Evolutionary conservation across 2,888 invertebrate genomes (phyloP), one percentile per base, ranked within the genome.

Genomic region (Drosophila dives): DNA sequence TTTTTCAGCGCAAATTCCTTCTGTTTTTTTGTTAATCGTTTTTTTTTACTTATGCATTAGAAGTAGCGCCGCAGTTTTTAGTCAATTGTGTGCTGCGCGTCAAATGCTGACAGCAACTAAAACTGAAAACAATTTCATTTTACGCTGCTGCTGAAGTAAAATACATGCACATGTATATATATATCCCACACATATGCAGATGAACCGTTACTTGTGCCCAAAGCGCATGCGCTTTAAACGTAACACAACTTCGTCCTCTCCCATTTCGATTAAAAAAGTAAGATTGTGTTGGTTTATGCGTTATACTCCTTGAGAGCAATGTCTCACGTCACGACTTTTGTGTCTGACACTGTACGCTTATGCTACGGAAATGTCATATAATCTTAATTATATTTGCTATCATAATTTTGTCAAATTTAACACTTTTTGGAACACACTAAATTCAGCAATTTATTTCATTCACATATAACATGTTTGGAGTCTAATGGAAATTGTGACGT

Each of bases 41-140:
- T 62, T 66, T 56, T 63, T 58, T 63, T 34, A n/a, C 50, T 55
- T 60, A 40, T 53, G 32, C 33, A 51, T 74, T 40, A 58, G 42
- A 61, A 65, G 49, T 29, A 61, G 15, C 50, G 72, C 62, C 60
- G 89, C 83, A 86, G 48, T 59, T 70, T 61, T 64, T 11, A 36
- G 54, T 65, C 7, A 12, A 15, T 29, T 55, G 73, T 60, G 67
- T 64, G 68, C 53, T 81, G 64, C 85, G 80, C 76, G 80, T 78
- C 90, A 87, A 90, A 72, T 83, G 89, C 81, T 88, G 83, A 53
- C 85, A 81, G 65, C 79, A 75, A 81, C 81, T 90, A 60, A 86
- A 86, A 82, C 85, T 64, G 62, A 83, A 83, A 88, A 80, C 80
- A 80, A 70, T 85, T 85, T 83, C 73, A 74, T 67, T 74, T 74